Conservation (phyloP, 92 coral and sea anemone genomes). For the Siderastrea siderea region DNA sequence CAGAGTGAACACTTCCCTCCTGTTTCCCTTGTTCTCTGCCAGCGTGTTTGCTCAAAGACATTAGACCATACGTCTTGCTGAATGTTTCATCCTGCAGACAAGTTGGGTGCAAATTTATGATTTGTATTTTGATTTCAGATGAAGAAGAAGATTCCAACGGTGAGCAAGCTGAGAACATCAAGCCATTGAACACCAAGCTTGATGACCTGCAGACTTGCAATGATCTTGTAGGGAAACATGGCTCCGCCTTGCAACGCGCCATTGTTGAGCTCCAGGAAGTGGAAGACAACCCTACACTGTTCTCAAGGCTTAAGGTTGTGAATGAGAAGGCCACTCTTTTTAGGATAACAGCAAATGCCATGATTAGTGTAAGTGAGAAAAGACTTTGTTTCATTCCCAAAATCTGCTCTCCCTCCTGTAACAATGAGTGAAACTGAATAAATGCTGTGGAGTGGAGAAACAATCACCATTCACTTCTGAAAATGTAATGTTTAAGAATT, state of each 20-base stretch:
- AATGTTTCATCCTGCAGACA: neutral
- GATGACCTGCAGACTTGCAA: slow-evolving; percentile 98
- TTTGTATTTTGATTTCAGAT: slow-evolving; percentile 64
- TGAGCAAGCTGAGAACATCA: slow-evolving; percentile 87
- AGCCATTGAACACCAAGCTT: slow-evolving; percentile 91
- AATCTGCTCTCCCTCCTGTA: too few species aligned
- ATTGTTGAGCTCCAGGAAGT: slow-evolving; percentile 95
- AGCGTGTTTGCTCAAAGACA: too few species aligned
- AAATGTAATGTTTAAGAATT: too few species aligned
- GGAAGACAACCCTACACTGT: slow-evolving; percentile 76
- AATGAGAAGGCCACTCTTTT: slow-evolving; percentile 98
- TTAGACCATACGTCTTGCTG: too few species aligned
- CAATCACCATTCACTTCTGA: too few species aligned
- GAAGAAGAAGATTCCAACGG: slow-evolving; percentile 89
- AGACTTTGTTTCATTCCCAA: neutral
- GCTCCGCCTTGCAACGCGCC: slow-evolving; percentile 93
- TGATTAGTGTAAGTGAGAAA: slow-evolving; percentile 93
- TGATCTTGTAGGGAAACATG: slow-evolving; percentile 98
- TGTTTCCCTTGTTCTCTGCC: too few species aligned
- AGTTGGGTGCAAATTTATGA: neutral
- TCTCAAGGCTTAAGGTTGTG: slow-evolving; percentile 87
- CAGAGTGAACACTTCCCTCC: too few species aligned
- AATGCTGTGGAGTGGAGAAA: too few species aligned
- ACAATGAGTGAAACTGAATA: too few species aligned
- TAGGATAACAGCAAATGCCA: slow-evolving; percentile 98